Percentiles rank a stretch among this genome's conserved stretches.
Conservation (phyloP, 92 coral and sea anemone genomes). For the Blastomussa wellsi region DNA sequence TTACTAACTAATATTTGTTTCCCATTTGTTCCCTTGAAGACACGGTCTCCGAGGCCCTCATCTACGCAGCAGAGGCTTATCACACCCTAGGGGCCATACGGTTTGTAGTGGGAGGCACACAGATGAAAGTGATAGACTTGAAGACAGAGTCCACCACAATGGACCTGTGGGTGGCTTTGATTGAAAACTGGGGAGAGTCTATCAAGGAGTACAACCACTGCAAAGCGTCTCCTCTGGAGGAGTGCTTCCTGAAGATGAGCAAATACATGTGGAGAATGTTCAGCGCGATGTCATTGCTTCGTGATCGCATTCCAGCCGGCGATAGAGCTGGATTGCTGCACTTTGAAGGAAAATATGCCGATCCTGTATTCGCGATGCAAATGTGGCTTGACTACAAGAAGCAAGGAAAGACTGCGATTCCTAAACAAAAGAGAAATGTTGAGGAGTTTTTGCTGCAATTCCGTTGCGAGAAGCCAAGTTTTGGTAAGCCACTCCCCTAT, state of each 20-base stretch:
- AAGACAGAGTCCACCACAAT: constrained; percentile 6
- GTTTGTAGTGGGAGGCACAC: constrained; percentile 75
- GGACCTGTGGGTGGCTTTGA: constrained; percentile 78
- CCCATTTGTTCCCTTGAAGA: background rate
- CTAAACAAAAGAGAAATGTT: background rate
- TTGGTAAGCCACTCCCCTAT: background rate
- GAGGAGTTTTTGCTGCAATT: constrained; percentile 23
- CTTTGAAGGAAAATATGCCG: constrained; percentile 3
- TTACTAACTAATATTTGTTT: too few relatives aligned
- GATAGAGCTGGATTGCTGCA: constrained; percentile 15
- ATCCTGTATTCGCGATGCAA: constrained; percentile 23
- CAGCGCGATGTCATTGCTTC: constrained; percentile 51
- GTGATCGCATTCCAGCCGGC: background rate
- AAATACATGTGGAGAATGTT: constrained; percentile 59
- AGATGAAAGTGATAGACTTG: constrained; percentile 36
- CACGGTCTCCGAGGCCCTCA: constrained; percentile 49
- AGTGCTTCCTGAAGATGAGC: constrained; percentile 58
- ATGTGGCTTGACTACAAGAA: constrained; percentile 40
- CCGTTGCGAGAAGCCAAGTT: background rate
- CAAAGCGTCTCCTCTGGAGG: background rate
- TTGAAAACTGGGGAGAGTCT: constrained; percentile 64
- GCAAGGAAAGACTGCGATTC: constrained; percentile 2
- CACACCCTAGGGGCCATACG: constrained; percentile 84
- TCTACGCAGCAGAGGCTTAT: constrained; percentile 84
- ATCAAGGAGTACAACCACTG: constrained; percentile 53